These are phyloP conservation scores for Rhinogobius similis DNA, from an alignment of 2,113 vertebrate species.

Conservation along the genomic window DNA sequence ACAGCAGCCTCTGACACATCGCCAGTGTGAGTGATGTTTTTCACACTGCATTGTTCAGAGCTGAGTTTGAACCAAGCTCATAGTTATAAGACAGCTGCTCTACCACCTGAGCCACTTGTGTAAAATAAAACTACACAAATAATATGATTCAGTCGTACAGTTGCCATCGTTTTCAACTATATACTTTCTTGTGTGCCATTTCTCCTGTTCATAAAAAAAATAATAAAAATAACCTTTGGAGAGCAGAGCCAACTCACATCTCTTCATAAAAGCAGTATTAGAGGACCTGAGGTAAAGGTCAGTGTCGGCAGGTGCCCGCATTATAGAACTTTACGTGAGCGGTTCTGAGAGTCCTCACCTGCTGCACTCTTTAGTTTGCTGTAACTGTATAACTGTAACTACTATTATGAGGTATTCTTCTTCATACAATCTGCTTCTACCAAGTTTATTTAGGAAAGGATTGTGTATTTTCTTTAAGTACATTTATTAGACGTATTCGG, in stretches of 20 bases:
- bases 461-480: too few species aligned
- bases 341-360: not conserved
- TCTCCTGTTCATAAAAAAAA: not conserved
- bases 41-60: too few species aligned
- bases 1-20: too few species aligned
- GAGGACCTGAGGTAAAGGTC: not conserved
- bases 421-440: too few species aligned
- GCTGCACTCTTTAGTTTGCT: conserved; percentile 15
- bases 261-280: not conserved
- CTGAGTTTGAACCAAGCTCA: too few species aligned
- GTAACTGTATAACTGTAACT: not conserved
- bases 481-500: too few species aligned
- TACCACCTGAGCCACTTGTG: too few species aligned
- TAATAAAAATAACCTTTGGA: not conserved
- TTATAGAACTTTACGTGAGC: not conserved
- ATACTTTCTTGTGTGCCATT: not conserved
- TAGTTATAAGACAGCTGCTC: too few species aligned
- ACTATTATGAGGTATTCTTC: too few species aligned
- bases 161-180: not conserved
- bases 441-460: too few species aligned
- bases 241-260: not conserved
- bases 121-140: too few species aligned
- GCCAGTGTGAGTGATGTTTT: too few species aligned
- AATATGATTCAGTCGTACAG: not conserved
- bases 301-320: not conserved